Base-by-base conservation (phyloP, 2,113 vertebrate species). In the Heteronetta atricapilla region DNA sequence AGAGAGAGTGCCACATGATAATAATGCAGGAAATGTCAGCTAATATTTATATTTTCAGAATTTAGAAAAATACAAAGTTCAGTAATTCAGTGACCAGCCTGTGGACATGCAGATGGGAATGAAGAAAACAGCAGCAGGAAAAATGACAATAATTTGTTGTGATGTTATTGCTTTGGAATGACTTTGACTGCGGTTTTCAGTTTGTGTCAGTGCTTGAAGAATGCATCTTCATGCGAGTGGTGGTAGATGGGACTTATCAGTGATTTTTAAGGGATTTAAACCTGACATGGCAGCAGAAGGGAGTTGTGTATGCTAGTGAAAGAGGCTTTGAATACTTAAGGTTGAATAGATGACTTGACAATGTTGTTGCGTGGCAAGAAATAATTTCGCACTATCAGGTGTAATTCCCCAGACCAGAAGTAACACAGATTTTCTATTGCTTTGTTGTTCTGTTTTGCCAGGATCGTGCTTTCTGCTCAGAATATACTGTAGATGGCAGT, bases 401-500 rank as follows among this genome's bases (percentile, higher is more conserved):
- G n/a, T 64, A 72, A 86, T 86, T 88, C 46, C 31, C 9, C 29
- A 52, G 52, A 28, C 56, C 82, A 25, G 29, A 64, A 59, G 13
- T 73, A 64, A 42, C 13, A 36, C 8, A 59, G 46, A 19, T 83
- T 92, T 77, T 82, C 31, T 73, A 5, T 69, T 70, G 23, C 20
- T 91, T 91, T 59, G n/a, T 75, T 88, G 42, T 67, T 93, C 26
- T 9, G 1, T 90, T 86, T 78, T 90, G 34, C 66, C 66, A 79
- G 33, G 67, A 86, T 29, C 11, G 9, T 36, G 28, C 74, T 79
- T 94, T 93, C 86, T 89, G 62, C 88, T 90, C 66, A 58, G 40
- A 11, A 2, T 81, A 53, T 86, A 40, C 92, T 96, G 93, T 94
- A 94, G 96, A 28, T 95, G 94, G 89, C 93, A 96, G 94, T 91